These are phyloP conservation scores for Otocyon megalotis DNA, from an alignment of 2,113 vertebrate species.

Conservation along the genomic window DNA sequence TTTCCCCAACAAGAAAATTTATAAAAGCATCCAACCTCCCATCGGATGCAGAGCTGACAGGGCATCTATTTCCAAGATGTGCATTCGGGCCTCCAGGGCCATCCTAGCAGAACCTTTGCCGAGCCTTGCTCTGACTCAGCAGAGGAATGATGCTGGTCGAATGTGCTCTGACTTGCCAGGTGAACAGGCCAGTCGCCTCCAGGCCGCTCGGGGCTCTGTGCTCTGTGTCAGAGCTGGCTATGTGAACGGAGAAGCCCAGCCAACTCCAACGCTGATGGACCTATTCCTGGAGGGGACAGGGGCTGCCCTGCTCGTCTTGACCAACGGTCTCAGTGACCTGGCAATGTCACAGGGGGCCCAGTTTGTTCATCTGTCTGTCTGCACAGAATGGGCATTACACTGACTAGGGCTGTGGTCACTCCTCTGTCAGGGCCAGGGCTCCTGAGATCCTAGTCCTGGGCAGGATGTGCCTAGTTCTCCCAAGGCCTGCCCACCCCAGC, in stretches of 20 bases:
- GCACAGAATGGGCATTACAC: background rate
- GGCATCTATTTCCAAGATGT: fast-evolving
- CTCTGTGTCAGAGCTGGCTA: background rate
- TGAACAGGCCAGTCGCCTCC: background rate
- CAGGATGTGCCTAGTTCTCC: background rate
- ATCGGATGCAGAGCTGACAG: background rate
- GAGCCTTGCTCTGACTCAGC: fast-evolving
- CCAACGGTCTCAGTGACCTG: background rate
- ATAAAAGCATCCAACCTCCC: background rate
- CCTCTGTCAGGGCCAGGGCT: background rate
- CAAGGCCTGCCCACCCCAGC: no score
- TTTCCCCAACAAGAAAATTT: background rate
- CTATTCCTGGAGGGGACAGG: background rate
- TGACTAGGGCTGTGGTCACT: background rate
- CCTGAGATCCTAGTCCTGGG: background rate
- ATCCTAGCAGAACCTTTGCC: background rate
- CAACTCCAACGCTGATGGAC: background rate
- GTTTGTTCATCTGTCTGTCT: background rate
- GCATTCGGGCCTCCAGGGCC: background rate
- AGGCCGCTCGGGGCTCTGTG: fast-evolving
- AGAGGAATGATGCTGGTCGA: background rate
- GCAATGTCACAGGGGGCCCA: no score
- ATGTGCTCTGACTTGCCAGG: background rate
- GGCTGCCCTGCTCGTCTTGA: background rate
- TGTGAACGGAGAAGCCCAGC: fast-evolving